A percentile compares a stretch with the other conserved stretches of the same genome.
Conservation (phyloP, 2,888 invertebrate genomes). For the Spodoptera exigua region DNA sequence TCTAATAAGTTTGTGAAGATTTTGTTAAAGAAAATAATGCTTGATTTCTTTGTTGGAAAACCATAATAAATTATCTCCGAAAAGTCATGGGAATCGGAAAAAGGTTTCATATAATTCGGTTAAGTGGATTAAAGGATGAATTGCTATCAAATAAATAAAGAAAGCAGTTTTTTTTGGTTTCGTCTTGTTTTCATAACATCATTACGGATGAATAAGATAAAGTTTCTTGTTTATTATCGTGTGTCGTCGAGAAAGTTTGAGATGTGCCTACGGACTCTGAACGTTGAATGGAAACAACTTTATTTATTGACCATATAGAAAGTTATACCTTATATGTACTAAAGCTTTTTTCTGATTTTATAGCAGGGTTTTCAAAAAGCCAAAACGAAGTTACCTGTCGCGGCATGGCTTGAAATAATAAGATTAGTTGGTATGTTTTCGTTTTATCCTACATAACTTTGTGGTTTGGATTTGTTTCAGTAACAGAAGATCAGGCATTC, state of each 20-base stretch:
- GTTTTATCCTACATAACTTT: no score
- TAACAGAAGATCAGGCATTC: background rate
- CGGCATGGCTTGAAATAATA: no score
- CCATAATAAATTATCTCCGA: background rate
- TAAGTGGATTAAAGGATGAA: slow-evolving; percentile 25
- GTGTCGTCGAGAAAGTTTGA: slow-evolving; percentile 50
- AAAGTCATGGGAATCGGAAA: slow-evolving; percentile 2
- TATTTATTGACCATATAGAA: slow-evolving; percentile 48
- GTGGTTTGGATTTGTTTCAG: no score
- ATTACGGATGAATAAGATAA: slow-evolving; percentile 55
- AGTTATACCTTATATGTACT: slow-evolving; percentile 37
- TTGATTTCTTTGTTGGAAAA: slow-evolving; percentile 3
- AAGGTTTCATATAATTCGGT: slow-evolving; percentile 14
- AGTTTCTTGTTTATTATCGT: slow-evolving; percentile 56
- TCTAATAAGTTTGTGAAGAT: background rate
- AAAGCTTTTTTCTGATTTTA: slow-evolving; percentile 25
- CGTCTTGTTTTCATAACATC: slow-evolving; percentile 58
- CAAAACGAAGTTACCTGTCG: no score
- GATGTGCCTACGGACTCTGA: slow-evolving; percentile 32
- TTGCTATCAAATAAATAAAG: slow-evolving; percentile 12
- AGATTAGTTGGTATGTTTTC: background rate
- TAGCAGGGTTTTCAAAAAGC: slow-evolving; percentile 14
- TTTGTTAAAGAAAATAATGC: slow-evolving; percentile 13
- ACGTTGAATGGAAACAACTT: slow-evolving; percentile 40
- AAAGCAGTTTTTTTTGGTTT: slow-evolving; percentile 37